Percentiles rank a stretch among this genome's conserved stretches.
phyloP scores from a whole-genome alignment of 2,797 vertebrate genomes.

The Chrysocyon brachyurus region DNA sequence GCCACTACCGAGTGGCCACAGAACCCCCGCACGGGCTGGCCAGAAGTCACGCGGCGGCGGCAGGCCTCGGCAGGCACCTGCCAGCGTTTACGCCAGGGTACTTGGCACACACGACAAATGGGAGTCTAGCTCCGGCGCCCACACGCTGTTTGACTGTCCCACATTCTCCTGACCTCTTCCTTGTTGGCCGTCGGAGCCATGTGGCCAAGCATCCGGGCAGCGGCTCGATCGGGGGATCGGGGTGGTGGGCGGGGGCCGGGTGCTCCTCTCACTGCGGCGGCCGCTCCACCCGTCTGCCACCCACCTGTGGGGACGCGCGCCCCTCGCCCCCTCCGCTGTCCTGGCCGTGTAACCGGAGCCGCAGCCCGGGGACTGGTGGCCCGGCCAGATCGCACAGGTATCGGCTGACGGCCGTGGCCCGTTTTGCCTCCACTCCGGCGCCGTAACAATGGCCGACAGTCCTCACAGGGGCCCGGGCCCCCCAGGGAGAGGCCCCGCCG shows the following conservation, averaged over 20 bases:
- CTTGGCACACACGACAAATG: fast-evolving
- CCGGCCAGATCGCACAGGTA: conserved; percentile 96
- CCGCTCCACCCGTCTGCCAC: fast-evolving
- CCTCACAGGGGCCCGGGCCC: conserved; percentile 93
- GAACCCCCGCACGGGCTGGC: fast-evolving
- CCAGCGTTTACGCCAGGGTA: fast-evolving
- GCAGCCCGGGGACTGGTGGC: conserved; percentile 87
- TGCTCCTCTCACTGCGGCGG: not conserved
- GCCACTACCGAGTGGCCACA: not conserved
- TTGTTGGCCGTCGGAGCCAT: fast-evolving
- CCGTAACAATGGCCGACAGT: conserved; percentile 94
- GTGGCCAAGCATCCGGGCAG: fast-evolving
- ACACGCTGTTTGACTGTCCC: fast-evolving
- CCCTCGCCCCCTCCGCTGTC: conserved; percentile 58
- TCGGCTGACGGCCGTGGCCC: conserved; percentile 93
- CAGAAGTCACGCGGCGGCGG: not conserved
- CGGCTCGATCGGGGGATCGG: too few species aligned
- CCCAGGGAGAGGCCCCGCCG: conserved; percentile 91
- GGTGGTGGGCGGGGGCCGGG: fast-evolving
- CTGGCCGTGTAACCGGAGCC: conserved; percentile 90
- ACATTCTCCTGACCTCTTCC: not conserved
- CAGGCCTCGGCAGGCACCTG: fast-evolving
- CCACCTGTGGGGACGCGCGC: not conserved
- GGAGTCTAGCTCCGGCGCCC: too few species aligned
- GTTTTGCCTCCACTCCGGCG: conserved; percentile 91